Percentiles rank a stretch among this genome's conserved stretches.
Conservation (phyloP, 2,888 invertebrate genomes). For the Allacma fusca region DNA sequence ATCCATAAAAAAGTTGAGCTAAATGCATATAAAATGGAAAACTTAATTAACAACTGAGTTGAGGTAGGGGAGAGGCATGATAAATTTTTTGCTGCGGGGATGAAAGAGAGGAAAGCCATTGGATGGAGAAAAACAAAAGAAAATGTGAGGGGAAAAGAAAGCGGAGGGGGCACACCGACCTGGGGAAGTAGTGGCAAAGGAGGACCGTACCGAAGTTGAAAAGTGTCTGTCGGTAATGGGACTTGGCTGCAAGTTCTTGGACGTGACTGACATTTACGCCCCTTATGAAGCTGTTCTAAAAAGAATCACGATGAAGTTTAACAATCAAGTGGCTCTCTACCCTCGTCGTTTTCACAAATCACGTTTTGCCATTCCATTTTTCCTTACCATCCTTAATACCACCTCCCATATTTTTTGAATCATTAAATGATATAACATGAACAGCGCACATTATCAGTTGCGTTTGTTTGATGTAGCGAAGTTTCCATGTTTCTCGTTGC, state of each 20-base stretch:
- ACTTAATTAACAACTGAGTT: neutral
- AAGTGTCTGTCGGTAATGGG: slow-evolving; percentile 39
- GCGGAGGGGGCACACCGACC: slow-evolving; percentile 30
- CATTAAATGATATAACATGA: neutral
- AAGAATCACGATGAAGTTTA: slow-evolving; percentile 47
- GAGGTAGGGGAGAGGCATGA: slow-evolving; percentile 47
- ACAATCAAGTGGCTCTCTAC: slow-evolving; percentile 26
- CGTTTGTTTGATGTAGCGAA: neutral
- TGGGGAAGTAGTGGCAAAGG: slow-evolving; percentile 37
- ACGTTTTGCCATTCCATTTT: neutral
- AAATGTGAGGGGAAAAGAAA: slow-evolving; percentile 32
- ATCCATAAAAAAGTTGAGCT: slow-evolving; percentile 21
- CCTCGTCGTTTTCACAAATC: slow-evolving; percentile 2
- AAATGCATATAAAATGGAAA: neutral
- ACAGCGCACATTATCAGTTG: neutral
- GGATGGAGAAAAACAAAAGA: slow-evolving; percentile 32
- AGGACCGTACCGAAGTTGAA: slow-evolving; percentile 41
- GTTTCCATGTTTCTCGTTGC: no score
- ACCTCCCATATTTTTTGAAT: neutral
- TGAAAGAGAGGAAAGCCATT: slow-evolving; percentile 3
- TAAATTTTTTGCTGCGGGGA: slow-evolving; percentile 17
- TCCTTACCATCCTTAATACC: slow-evolving; percentile 30
- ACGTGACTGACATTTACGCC: slow-evolving; percentile 9
- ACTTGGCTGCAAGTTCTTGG: slow-evolving; percentile 31
- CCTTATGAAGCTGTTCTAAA: slow-evolving; percentile 43